Evolutionary conservation across 2,797 vertebrate species (phyloP).

Genomic region (Telmatherina bonti): DNA sequence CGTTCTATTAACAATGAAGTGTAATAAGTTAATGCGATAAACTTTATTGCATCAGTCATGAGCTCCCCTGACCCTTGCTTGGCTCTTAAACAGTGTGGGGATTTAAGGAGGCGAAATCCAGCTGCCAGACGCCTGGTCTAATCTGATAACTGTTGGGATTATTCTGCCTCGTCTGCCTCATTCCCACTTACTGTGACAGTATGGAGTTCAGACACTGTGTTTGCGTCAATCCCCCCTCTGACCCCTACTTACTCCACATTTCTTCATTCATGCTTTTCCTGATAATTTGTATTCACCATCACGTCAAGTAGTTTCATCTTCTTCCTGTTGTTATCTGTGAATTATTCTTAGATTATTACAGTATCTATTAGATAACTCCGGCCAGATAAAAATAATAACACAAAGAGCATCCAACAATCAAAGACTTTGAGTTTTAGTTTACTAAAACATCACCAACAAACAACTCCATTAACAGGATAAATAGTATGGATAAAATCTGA

Average conservation of each 20-base stretch:
- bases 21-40: slow-evolving; percentile 65
- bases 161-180: slow-evolving; percentile 42
- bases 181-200: slow-evolving; percentile 23
- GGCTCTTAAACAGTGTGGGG: slow-evolving; percentile 48
- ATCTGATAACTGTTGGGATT: slow-evolving; percentile 76
- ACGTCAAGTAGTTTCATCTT: background rate
- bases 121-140: slow-evolving; percentile 57
- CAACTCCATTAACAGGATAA: too few species aligned
- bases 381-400: background rate
- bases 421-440: too few species aligned
- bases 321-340: background rate
- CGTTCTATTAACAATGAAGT: slow-evolving; percentile 41
- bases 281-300: background rate
- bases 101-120: slow-evolving; percentile 63
- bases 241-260: slow-evolving; percentile 10
- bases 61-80: slow-evolving; percentile 45
- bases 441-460: too few species aligned
- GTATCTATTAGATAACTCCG: background rate
- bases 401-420: background rate
- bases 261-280: slow-evolving; percentile 15
- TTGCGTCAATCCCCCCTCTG: slow-evolving; percentile 2
- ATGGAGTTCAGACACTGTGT: slow-evolving; percentile 7
- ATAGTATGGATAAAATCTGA: too few species aligned
- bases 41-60: slow-evolving; percentile 42
- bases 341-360: background rate